Percentiles rank a stretch among this genome's conserved stretches.
These are phyloP conservation scores for Gadopsis bispinosus DNA, from an alignment of 2,797 vertebrate species.

Conservation along the genomic window DNA sequence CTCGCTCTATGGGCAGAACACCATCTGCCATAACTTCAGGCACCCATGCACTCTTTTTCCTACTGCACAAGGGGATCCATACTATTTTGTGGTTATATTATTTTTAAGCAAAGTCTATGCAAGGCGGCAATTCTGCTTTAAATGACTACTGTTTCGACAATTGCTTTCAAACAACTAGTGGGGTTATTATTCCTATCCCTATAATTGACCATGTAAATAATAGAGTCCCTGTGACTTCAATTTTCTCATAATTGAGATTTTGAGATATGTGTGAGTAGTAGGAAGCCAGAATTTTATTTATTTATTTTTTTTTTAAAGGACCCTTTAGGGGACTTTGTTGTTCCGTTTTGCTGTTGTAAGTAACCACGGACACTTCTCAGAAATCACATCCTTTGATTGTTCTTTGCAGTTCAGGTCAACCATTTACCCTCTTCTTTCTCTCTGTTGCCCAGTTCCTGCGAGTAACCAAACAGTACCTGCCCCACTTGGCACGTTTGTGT, in stretches of 20 bases:
- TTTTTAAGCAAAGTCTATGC: neutral
- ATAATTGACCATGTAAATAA: slow-evolving; percentile 20
- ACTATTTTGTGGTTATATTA: neutral
- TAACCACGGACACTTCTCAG: neutral
- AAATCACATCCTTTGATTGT: slow-evolving; percentile 28
- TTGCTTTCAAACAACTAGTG: neutral
- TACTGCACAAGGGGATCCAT: neutral
- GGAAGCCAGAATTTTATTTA: neutral
- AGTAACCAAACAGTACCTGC: slow-evolving; percentile 97
- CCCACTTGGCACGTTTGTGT: slow-evolving; percentile 94
- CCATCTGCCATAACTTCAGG: neutral
- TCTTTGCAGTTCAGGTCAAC: neutral
- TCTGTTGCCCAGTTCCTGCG: slow-evolving; percentile 89
- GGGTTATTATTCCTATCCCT: neutral
- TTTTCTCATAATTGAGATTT: neutral
- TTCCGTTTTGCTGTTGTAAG: neutral
- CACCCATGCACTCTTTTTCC: neutral
- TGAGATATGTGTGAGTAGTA: neutral
- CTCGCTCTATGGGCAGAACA: neutral
- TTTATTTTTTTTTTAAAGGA: neutral
- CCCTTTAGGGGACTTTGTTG: neutral
- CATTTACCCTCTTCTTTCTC: neutral
- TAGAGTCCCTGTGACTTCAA: too few relatives aligned
- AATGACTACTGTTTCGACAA: neutral
- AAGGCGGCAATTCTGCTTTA: slow-evolving; percentile 1